phyloP scores from a whole-genome alignment of 2,113 vertebrate genomes.

The Alosa alosa region DNA sequence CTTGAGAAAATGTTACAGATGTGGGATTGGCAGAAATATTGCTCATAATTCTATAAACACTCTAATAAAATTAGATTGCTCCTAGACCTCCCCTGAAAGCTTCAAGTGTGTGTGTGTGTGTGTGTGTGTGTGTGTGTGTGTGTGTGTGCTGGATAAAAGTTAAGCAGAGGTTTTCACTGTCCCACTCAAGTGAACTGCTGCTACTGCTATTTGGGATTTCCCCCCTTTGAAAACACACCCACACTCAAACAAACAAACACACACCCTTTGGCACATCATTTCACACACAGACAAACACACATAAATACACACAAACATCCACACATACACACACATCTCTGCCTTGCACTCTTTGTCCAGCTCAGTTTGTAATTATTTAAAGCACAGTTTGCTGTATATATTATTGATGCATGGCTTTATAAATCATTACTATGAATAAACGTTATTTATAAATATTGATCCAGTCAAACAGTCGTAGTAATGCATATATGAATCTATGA shows the following conservation, averaged over 20 bases:
- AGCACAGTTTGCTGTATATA: neutral
- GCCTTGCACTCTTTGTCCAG: neutral
- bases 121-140: neutral
- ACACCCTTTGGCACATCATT: neutral
- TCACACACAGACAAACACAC: neutral
- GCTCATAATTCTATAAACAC: neutral
- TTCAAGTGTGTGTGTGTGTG: neutral
- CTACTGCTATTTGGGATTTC: neutral
- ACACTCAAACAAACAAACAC: neutral
- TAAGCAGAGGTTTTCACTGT: neutral
- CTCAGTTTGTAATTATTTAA: neutral
- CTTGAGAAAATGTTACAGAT: neutral
- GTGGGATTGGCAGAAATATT: neutral
- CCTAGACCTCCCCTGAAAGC: no score
- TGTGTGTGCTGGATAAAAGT: neutral
- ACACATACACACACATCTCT: neutral
- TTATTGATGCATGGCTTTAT: neutral
- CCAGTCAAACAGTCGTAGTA: neutral
- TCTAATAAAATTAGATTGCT: neutral
- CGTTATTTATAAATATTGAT: neutral
- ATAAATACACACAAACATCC: neutral
- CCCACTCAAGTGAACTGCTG: neutral
- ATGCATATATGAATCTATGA: neutral
- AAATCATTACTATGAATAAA: neutral
- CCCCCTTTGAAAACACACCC: neutral